Evolutionary conservation across 2,797 vertebrate genomes (phyloP), one percentile per base, ranked within the genome.

Genomic region (Gorsachius magnificus): DNA sequence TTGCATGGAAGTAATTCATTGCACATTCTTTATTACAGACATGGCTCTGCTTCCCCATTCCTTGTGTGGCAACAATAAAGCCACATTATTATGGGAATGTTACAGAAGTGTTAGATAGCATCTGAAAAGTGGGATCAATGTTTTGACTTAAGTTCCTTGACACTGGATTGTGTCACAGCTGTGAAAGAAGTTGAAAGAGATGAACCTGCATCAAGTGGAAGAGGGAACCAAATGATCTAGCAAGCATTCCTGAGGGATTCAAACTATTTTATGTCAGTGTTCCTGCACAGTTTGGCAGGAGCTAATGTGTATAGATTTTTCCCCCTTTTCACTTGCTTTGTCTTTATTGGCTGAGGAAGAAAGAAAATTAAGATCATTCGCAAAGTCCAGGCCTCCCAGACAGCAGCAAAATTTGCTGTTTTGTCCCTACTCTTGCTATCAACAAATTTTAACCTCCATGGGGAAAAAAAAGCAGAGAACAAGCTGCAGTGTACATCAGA

Each of bases 61-160:
- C 43, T 72, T 69, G 13, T 58, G 29, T 76, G 81, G 29, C 43
- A 91, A 28, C 51, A 79, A 18, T 72, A 83, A 76, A 61, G 25
- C 9, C 13, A 29, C 43, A 26, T 66, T 82, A 58, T 92, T 93
- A 64, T 29, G 41, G 53, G 28, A 76, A 46, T 58, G 75, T 72
- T 68, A 16, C 1, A 63, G 64, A 76, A 65, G 20, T 69, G 51
- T 87, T 91, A 87, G 68, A 35, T 60, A 74, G 53, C 21, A 60
- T 81, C 84, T 88, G 78, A 76, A 70, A 92, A 93, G 36, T 71
- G 53, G 57, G 35, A 75, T 86, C 85, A 68, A 8, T 36, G 31
- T 74, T 94, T 72, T 83, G 35, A 56, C 88, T 77, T 77, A 60
- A 76, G 71, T 76, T 64, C 33, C 88, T 96, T 95, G 60, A 68